A percentile compares a stretch with the other conserved stretches of the same genome.
These are phyloP conservation scores for Drosophila subsilvestris DNA, from an alignment of 2,888 invertebrate species.

Conservation along the genomic window DNA sequence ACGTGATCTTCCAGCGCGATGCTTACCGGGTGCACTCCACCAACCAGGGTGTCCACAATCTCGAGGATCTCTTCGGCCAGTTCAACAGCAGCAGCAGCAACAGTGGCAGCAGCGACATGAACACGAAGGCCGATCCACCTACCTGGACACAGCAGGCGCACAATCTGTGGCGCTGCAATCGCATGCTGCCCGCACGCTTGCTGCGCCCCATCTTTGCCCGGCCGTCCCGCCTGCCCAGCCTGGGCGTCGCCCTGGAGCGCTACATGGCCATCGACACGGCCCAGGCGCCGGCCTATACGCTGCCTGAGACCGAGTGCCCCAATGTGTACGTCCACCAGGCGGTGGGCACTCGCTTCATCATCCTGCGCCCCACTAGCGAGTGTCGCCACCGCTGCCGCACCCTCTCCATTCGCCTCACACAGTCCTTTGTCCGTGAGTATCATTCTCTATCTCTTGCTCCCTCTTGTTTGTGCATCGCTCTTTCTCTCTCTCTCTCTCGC, in stretches of 20 bases:
- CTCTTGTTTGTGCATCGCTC: too few relatives aligned
- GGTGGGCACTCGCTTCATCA: slow-evolving; percentile 89
- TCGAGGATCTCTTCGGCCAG: slow-evolving; percentile 83
- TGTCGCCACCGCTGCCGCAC: slow-evolving; percentile 90
- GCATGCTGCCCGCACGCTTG: slow-evolving; percentile 89
- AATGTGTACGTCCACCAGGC: slow-evolving; percentile 91
- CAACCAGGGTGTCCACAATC: slow-evolving; percentile 80
- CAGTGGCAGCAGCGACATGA: neutral
- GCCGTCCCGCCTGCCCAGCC: slow-evolving; percentile 88
- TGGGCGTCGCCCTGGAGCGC: slow-evolving; percentile 91
- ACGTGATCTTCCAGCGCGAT: slow-evolving; percentile 87
- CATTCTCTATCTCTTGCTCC: neutral
- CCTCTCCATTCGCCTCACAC: slow-evolving; percentile 89
- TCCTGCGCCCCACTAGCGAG: slow-evolving; percentile 90
- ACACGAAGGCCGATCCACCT: neutral
- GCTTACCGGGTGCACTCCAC: slow-evolving; percentile 85
- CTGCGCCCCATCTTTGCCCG: slow-evolving; percentile 90
- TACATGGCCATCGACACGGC: slow-evolving; percentile 90
- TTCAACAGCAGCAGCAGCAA: slow-evolving; percentile 72
- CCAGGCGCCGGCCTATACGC: slow-evolving; percentile 87
- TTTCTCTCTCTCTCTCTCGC: slow-evolving; percentile 4
- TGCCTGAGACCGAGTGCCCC: slow-evolving; percentile 93
- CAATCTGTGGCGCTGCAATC: slow-evolving; percentile 88
- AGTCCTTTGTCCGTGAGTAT: slow-evolving; percentile 90
- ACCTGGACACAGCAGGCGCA: slow-evolving; percentile 70